Conservation (phyloP, 2,888 invertebrate species). For the Morpho achilles region DNA sequence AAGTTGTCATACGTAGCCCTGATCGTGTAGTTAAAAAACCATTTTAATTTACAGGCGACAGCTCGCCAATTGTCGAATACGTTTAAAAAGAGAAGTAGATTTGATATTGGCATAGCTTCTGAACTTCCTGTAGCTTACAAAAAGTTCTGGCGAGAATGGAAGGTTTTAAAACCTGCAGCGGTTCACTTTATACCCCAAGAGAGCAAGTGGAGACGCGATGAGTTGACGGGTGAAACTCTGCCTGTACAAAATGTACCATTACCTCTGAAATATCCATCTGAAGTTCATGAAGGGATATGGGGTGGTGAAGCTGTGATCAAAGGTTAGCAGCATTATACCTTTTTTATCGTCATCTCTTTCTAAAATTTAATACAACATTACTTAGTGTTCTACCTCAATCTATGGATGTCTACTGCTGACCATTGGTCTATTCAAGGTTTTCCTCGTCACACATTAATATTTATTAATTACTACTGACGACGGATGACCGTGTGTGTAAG, state of each 20-base stretch:
- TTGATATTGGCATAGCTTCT: conserved; percentile 83
- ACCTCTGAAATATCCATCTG: conserved; percentile 87
- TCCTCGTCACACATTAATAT: too few relatives aligned
- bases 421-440: too few relatives aligned
- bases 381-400: too few relatives aligned
- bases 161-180: conserved; percentile 80
- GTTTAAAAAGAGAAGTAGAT: conserved; percentile 72
- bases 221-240: conserved; percentile 84
- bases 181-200: conserved; percentile 86
- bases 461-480: not conserved
- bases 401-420: too few relatives aligned
- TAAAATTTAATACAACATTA: too few relatives aligned
- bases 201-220: conserved; percentile 86
- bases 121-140: conserved; percentile 88
- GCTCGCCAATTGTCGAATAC: conserved; percentile 70
- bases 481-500: too few relatives aligned
- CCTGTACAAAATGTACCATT: conserved; percentile 88
- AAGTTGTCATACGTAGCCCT: too few relatives aligned
- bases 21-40: not conserved
- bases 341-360: too few relatives aligned
- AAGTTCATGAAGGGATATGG: conserved; percentile 93
- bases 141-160: conserved; percentile 94
- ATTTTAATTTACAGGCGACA: conserved; percentile 47
- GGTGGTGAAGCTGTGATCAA: conserved; percentile 97
- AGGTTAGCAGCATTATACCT: conserved; percentile 53